Evolutionary conservation across 2,797 vertebrate species (phyloP), one percentile per base, ranked within the genome.

Genomic region (Spheniscus humboldti): DNA sequence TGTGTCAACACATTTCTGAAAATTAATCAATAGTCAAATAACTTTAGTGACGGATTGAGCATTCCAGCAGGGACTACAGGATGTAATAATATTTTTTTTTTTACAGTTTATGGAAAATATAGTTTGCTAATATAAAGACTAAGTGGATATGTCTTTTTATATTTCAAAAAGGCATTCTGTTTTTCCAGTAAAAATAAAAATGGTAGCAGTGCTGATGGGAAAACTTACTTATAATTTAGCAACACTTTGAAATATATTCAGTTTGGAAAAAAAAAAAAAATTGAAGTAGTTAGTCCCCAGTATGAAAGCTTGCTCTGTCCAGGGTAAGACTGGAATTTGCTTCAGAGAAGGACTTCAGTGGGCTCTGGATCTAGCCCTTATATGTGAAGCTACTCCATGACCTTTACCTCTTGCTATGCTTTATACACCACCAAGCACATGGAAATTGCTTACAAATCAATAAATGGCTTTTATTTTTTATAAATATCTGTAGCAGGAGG

Each of bases 11-110:
- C 13, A 89, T 92, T 97, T 96, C 67, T 94, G 82, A 94, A 97
- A 96, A 95, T 76, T 81, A 97, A 95, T 97, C 97, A 96, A 93
- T 94, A 96, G 81, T 92, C 81, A 96, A 95, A 92, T 88, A 96
- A 95, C 37, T 89, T 52, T 74, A 89, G 56, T 96, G 97, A 96
- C 33, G 47, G 86, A 94, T 8, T 86, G 48, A 94, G 69, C 55
- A 84, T 92, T 94, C 50, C 63, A 91, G 67, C 23, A 80, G 71
- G 78, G 57, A 92, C 63, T 74, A 56, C 41, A 55, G 67, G 63
- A 81, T 69, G 30, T 37, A 69, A 72, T 53, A 55, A 22, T 18
- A 55, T 10, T 4, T 17, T 33, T 50, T 25, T n/a, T 52, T 35
- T 48, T 8, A n/a, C 9, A n/a, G 33, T 48, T 86, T 66, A 31